Base-by-base conservation (phyloP, 2,113 vertebrate genomes). In the Mystacornis crossleyi region DNA sequence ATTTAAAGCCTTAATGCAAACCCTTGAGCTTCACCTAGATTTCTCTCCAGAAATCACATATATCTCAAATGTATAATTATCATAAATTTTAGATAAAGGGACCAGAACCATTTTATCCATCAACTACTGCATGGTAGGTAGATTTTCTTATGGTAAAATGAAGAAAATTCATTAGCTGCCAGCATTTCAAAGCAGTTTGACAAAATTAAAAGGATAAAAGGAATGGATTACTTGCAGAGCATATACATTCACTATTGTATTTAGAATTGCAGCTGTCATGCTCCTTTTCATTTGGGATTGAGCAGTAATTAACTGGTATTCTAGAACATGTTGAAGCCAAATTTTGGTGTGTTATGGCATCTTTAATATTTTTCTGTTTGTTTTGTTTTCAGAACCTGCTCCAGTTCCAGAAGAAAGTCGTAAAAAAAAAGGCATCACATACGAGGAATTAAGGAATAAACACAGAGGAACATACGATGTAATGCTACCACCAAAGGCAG, bases 371-470 rank as follows among this genome's bases (percentile, higher is more conserved):
- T 92, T 66, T 72, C 51, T 91, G 55, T 88, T 95, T 77, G 84
- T 66, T 95, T 95, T 96, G 78, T 93, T 97, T 98, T 80, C 93
- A 98, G 98, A 97, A 87, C 95, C 98, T 96, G 86, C 92, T 81
- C 90, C 95, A 92, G 4, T 86, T 78, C 71, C 91, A 87, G 98
- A 98, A 96, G 97, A 98, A 97, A 93, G 69, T 89, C 97, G 96
- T 91, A 98, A 98, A 97, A 98, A 93, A 93, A 98, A 97, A 97
- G 91, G 86, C 48, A 33, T 98, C 92, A 98, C 98, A 7, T 98
- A 98, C 16, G 98, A 98, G 69, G 98, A 98, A 95, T 96, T 98
- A 92, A 98, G 98, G 94, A 98, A 95, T 95, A 98, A 97, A 94
- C 98, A 98, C 95, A 98, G 98, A 90, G 98, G 97, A 71, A 91